Conservation (phyloP, 2,113 vertebrate species). For the Rhodinocichla rosea region DNA sequence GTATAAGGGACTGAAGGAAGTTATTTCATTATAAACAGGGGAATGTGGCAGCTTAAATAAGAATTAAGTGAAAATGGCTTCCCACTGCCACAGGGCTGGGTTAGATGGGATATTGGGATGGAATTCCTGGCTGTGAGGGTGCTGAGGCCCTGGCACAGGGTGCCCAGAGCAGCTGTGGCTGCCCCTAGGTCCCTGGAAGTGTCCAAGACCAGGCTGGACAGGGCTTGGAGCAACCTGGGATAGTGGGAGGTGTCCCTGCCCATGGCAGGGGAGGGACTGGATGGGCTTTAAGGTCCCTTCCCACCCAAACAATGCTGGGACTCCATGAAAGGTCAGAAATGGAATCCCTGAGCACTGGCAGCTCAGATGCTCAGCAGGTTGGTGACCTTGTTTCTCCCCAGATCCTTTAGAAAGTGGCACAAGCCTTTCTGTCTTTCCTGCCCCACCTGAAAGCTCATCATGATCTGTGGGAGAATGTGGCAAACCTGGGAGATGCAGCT, state of each 20-base stretch:
- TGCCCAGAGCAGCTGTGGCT: background rate
- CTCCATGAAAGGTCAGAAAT: accelerated
- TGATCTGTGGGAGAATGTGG: background rate
- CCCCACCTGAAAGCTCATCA: background rate
- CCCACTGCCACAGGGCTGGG: too few species aligned
- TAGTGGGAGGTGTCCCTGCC: background rate
- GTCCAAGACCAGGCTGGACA: accelerated
- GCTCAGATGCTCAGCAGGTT: background rate
- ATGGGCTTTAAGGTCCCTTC: background rate
- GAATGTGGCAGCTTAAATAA: background rate
- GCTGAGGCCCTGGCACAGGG: accelerated
- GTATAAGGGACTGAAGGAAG: background rate
- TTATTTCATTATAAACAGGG: background rate
- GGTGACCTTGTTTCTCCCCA: background rate
- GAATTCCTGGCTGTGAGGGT: accelerated
- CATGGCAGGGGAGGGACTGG: background rate
- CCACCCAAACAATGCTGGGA: accelerated
- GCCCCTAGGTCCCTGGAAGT: background rate
- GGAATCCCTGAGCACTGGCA: background rate
- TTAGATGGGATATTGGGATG: background rate
- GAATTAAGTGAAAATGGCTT: background rate
- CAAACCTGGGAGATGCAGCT: background rate
- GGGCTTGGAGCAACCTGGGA: background rate
- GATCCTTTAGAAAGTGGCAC: background rate
- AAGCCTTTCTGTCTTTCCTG: background rate